These are phyloP conservation scores for Cepaea hortensis DNA, from an alignment of 2,888 invertebrate genomes.

Conservation along the genomic window DNA sequence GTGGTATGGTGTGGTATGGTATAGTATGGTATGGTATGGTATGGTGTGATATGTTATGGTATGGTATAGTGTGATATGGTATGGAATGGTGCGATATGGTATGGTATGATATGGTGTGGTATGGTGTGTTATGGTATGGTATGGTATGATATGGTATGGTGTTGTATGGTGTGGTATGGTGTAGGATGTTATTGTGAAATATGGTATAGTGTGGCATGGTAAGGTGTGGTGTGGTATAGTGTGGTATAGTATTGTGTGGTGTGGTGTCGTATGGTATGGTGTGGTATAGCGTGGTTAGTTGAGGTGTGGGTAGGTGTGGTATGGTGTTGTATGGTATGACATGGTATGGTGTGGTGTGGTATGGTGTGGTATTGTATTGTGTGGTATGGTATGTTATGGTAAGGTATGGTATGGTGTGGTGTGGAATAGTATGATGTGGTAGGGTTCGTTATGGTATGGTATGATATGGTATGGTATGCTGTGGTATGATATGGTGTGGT, in stretches of 20 bases:
- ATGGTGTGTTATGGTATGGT: too few relatives aligned
- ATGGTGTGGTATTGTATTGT: neutral
- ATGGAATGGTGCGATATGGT: neutral
- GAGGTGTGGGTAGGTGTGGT: neutral
- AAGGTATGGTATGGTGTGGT: neutral
- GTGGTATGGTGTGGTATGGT: neutral
- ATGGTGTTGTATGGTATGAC: neutral
- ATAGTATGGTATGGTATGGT: too few relatives aligned
- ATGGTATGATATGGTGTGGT: neutral
- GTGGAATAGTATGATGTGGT: neutral
- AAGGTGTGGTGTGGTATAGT: neutral
- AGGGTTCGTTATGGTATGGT: neutral
- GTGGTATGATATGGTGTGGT: neutral
- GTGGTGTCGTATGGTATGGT: neutral
- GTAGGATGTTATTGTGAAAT: neutral
- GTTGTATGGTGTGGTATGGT: neutral
- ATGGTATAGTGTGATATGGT: neutral
- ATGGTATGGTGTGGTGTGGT: too few relatives aligned
- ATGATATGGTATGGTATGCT: neutral
- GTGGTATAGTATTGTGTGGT: slow-evolving; percentile 1
- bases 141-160: too few relatives aligned
- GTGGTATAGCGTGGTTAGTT: neutral
- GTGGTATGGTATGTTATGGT: neutral
- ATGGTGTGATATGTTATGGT: neutral
- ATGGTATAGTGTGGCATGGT: neutral